Evolutionary conservation across 2,888 invertebrate genomes (phyloP).

Genomic region (Odontocolon sp.): DNA sequence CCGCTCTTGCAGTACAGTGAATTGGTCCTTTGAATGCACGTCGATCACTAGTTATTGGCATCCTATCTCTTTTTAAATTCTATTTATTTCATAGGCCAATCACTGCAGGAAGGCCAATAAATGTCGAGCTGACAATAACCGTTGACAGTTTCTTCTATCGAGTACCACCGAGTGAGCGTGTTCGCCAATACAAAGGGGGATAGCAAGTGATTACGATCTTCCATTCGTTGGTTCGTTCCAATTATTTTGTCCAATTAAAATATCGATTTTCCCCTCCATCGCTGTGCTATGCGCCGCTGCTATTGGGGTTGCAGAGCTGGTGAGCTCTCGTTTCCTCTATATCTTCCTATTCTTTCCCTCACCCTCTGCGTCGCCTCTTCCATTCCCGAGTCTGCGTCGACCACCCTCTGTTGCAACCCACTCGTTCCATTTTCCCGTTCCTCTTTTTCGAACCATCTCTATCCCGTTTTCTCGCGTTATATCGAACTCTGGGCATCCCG

Average conservation of each 20-base stretch:
- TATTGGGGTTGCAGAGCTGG: constrained; percentile 33
- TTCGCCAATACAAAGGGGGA: constrained; percentile 73
- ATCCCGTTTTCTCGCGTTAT: constrained; percentile 47
- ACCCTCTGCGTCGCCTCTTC: constrained; percentile 81
- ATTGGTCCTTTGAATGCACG: too few relatives aligned
- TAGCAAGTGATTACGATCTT: constrained; percentile 77
- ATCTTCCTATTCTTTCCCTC: constrained; percentile 50
- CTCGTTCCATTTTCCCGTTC: constrained; percentile 24
- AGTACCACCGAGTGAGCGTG: constrained; percentile 57
- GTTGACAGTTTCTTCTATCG: too few relatives aligned
- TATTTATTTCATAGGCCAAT: too few relatives aligned
- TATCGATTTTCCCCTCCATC: constrained; percentile 80
- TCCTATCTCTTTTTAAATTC: constrained; percentile 6
- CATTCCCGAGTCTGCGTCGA: constrained; percentile 78
- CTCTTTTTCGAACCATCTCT: constrained; percentile 25
- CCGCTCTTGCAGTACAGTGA: constrained; percentile 14
- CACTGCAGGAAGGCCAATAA: too few relatives aligned
- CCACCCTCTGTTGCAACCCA: constrained; percentile 45
- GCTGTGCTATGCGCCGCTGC: constrained; percentile 80
- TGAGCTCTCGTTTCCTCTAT: constrained; percentile 45
- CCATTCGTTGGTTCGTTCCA: constrained; percentile 80
- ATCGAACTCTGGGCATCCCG: constrained; percentile 58
- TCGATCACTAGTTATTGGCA: too few relatives aligned
- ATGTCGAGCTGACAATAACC: too few relatives aligned
- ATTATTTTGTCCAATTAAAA: constrained; percentile 81